Base-by-base conservation (phyloP, 2,797 vertebrate species). In the Meda fulgida region DNA sequence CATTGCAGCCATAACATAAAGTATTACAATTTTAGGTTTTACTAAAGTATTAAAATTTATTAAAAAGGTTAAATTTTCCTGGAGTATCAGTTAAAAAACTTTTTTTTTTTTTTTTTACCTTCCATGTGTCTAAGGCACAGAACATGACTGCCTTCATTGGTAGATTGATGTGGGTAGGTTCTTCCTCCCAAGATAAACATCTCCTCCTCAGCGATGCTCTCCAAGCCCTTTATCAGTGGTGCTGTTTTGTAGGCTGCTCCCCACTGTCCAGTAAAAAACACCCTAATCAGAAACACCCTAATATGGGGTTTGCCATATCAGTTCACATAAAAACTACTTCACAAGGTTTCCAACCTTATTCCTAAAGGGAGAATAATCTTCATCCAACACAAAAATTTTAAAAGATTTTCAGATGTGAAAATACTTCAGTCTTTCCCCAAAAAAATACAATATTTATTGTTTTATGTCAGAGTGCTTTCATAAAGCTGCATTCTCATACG, bases 141-240 rank as follows among this genome's bases (percentile, higher is more conserved):
- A 91, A 92, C 89, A 78, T 86, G 63, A 88, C 89, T 55, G 89
- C 90, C 91, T 93, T 88, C 89, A 90, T 87, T 93, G 93, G 89
- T 85, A 88, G 46, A 86, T 71, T 91, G 92, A 94, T 91, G 87
- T 91, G 92, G 87, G 73, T 85, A 90, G 88, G 88, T 88, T 89
- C 91, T 94, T 93, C 84, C 90, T 88, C 87, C 87, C 83, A 78
- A 91, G 93, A 95, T 94, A 94, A 94, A 92, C 91, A 91, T 87
- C 85, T 84, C 83, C 80, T 89, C 87, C 66, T 90, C 87, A 87
- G 89, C 53, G 72, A 85, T 90, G 90, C 78, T 88, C 67, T 75
- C 80, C 88, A 69, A 89, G 75, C 89, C 86, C 89, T 91, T 48
- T 87, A 90, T 92, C 90, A 86, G 90, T 91, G 90, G 77, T 84